phyloP scores from a whole-genome alignment of 2,113 vertebrate species.

The Chroicocephalus ridibundus region DNA sequence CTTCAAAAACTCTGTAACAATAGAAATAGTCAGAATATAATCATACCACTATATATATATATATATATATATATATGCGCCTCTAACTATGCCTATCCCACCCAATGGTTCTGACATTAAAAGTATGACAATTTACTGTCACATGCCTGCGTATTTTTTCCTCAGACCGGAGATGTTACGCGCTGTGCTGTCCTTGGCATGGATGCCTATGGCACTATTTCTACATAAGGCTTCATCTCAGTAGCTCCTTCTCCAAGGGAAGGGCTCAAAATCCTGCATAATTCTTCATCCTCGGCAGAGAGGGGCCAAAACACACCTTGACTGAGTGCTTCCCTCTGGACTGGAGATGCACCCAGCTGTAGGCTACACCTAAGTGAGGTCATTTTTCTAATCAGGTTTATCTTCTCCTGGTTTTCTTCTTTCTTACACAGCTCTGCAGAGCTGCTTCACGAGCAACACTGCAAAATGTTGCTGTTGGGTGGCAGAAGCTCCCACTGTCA shows the following conservation, averaged over 20 bases:
- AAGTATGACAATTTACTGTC: neutral
- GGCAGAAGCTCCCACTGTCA: neutral
- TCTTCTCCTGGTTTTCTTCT: neutral
- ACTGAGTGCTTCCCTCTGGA: neutral
- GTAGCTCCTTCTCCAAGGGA: neutral
- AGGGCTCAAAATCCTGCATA: neutral
- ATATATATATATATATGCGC: too few species aligned
- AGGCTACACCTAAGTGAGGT: neutral
- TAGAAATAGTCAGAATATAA: neutral
- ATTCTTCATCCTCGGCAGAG: neutral
- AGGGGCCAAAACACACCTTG: neutral
- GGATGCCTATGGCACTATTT: neutral
- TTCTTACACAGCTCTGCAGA: neutral
- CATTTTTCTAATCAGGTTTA: neutral
- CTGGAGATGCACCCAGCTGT: neutral
- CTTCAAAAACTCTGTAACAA: neutral
- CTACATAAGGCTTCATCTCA: neutral
- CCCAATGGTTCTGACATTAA: neutral
- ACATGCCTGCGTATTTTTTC: fast-evolving
- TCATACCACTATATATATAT: neutral
- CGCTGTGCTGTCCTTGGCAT: neutral
- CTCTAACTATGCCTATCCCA: neutral
- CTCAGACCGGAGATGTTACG: neutral
- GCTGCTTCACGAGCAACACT: neutral
- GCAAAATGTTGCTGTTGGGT: neutral